These are phyloP conservation scores for Tetrao urogallus DNA, from an alignment of 2,113 vertebrate species.

Conservation along the genomic window DNA sequence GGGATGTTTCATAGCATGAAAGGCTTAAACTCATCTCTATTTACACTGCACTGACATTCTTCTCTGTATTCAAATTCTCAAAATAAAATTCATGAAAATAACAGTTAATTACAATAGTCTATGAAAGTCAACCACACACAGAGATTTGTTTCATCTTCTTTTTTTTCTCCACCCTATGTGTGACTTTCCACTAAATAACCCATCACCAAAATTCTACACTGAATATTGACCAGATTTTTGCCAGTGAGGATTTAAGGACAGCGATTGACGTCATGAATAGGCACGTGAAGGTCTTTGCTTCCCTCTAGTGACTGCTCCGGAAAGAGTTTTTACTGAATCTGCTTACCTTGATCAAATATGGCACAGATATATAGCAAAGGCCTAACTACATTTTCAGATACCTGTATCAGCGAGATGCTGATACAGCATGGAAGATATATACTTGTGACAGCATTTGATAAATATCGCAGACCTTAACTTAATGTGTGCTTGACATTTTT, in stretches of 20 bases:
- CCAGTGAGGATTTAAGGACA: not conserved
- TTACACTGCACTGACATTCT: not conserved
- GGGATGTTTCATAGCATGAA: not conserved
- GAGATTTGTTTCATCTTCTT: not conserved
- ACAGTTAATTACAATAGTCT: not conserved
- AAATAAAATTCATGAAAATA: not conserved
- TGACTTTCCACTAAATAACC: not conserved
- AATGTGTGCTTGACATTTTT: fast-evolving
- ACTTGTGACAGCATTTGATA: not conserved
- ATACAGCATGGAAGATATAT: not conserved
- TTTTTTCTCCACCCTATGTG: fast-evolving
- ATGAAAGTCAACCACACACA: not conserved
- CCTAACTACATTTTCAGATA: not conserved
- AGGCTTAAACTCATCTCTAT: not conserved
- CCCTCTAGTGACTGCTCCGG: conserved; percentile 58
- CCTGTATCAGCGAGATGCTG: not conserved
- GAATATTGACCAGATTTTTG: not conserved
- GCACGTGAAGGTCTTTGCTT: conserved; percentile 55
- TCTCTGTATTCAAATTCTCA: not conserved
- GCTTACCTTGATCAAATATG: not conserved
- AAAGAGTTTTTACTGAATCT: not conserved
- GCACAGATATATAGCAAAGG: not conserved
- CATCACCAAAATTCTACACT: not conserved
- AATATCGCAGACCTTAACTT: not conserved
- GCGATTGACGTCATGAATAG: conserved; percentile 4